These are phyloP conservation scores for Drosophila yooni DNA, from an alignment of 2,888 invertebrate species.

Conservation along the genomic window DNA sequence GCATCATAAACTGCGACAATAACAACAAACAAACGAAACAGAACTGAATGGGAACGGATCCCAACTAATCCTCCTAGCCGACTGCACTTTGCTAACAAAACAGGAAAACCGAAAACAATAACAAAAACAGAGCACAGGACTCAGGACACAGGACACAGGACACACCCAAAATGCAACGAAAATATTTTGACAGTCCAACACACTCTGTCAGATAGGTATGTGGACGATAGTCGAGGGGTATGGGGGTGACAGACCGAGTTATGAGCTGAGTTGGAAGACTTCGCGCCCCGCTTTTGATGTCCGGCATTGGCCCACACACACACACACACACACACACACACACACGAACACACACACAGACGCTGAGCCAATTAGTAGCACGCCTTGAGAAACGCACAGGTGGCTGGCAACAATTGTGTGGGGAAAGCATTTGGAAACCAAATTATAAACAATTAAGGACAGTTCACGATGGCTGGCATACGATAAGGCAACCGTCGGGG, in stretches of 20 bases:
- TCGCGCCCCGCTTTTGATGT: conserved; percentile 61
- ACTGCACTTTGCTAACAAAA: conserved; percentile 77
- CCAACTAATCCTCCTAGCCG: conserved; percentile 68
- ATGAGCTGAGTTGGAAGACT: conserved; percentile 43
- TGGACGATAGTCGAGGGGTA: background rate
- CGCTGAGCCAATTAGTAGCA: conserved; percentile 74
- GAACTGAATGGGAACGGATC: conserved; percentile 38
- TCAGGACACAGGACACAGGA: conserved; percentile 25
- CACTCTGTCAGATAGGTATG: conserved; percentile 28
- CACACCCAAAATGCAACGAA: conserved; percentile 78
- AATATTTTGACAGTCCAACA: conserved; percentile 77
- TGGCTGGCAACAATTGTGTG: conserved; percentile 9
- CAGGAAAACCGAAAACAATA: conserved; percentile 43
- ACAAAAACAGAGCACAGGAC: conserved; percentile 46
- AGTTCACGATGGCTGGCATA: conserved; percentile 55
- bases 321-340: too few relatives aligned
- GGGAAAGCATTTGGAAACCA: conserved; percentile 52
- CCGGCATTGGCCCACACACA: conserved; percentile 40
- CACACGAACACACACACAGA: conserved; percentile 1
- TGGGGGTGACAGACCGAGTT: conserved; percentile 51
- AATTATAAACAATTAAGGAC: conserved; percentile 82
- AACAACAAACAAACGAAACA: conserved; percentile 62
- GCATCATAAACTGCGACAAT: conserved; percentile 75
- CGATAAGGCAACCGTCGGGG: conserved; percentile 54
- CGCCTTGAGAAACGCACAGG: conserved; percentile 79